Evolutionary conservation across 1,140 invertebrate genomes (phyloP), one percentile per base, ranked within the genome.

Genomic region (Drosophila varians): DNA sequence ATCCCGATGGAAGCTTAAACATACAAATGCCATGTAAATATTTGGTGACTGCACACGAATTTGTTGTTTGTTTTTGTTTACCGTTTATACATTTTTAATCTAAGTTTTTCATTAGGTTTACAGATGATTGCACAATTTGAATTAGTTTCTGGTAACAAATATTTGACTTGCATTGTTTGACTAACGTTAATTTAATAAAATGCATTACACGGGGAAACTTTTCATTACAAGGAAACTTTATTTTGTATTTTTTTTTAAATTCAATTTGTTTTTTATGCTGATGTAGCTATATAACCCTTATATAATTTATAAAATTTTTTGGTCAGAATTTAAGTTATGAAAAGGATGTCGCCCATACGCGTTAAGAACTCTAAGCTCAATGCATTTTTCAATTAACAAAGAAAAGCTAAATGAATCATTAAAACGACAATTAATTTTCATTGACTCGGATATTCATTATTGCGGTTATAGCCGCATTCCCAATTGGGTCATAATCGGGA

Each of bases 371-470:
- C 72, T 72, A 73, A 76, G 56, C 42, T 68, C 38, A 56, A 45
- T 66, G 77, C 48, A 14, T 55, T 51, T 71, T 72, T 75, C 66
- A 79, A 80, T 75, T 72, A 74, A 71, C 65, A 34, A n/a, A 52
- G 69, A 69, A 45, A 57, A 61, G 52, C 6, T 11, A 72, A 69
- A 79, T 49, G 74, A 68, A 84, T 79, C 75, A 84, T 68, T 84
- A 86, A 86, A 84, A 68, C 51, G 55, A 72, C 66, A 79, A 86
- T 86, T 79, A 80, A 84, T 80, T 76, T 79, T 57, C 62, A 86
- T 76, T 49, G 58, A 54, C 52, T 64, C 25, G 19, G 36, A 36
- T 53, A 49, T 45, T 46, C 34, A 64, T 52, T 28, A 51, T 38
- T 47, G 45, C 28, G 46, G 46, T 64, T 51, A 43, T 42, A 1